Evolutionary conservation across 1,140 invertebrate genomes (phyloP).

Genomic region (Ctenoplectra terminalis): DNA sequence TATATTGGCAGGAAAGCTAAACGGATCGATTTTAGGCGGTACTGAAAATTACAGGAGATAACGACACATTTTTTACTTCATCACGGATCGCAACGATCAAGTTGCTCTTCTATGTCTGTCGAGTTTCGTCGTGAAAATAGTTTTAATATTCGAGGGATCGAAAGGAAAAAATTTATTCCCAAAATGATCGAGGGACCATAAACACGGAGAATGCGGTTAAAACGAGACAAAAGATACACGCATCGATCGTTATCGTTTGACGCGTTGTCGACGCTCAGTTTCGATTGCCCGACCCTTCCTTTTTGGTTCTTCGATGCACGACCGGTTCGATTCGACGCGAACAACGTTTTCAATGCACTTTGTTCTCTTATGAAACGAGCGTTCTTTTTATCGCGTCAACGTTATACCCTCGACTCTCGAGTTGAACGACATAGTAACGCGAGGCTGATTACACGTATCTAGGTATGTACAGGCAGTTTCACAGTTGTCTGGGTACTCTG

Average conservation of each 20-base stretch:
- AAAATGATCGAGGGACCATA: not conserved
- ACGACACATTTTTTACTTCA: slow-evolving; percentile 61
- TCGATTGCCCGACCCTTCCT: slow-evolving; percentile 4
- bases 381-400: slow-evolving; percentile 4
- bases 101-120: not conserved
- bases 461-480: not conserved
- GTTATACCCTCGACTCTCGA: slow-evolving; percentile 37
- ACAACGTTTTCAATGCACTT: slow-evolving; percentile 28
- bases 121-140: not conserved
- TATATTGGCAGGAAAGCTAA: slow-evolving; percentile 84
- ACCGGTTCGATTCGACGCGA: slow-evolving; percentile 20
- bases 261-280: slow-evolving; percentile 30
- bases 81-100: slow-evolving; percentile 22
- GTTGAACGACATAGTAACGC: not conserved
- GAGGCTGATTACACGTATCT: slow-evolving; percentile 1
- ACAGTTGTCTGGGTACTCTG: not conserved
- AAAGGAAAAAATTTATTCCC: not conserved
- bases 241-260: slow-evolving; percentile 39
- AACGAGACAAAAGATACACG: slow-evolving; percentile 29
- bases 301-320: not conserved
- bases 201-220: not conserved
- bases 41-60: slow-evolving; percentile 81
- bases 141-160: not conserved
- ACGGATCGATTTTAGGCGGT: slow-evolving; percentile 85
- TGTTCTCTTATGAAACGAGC: slow-evolving; percentile 27